Percentiles rank a stretch among this genome's conserved stretches.
phyloP scores from a whole-genome alignment of 1,140 invertebrate genomes.

The Apolygus lucorum region DNA sequence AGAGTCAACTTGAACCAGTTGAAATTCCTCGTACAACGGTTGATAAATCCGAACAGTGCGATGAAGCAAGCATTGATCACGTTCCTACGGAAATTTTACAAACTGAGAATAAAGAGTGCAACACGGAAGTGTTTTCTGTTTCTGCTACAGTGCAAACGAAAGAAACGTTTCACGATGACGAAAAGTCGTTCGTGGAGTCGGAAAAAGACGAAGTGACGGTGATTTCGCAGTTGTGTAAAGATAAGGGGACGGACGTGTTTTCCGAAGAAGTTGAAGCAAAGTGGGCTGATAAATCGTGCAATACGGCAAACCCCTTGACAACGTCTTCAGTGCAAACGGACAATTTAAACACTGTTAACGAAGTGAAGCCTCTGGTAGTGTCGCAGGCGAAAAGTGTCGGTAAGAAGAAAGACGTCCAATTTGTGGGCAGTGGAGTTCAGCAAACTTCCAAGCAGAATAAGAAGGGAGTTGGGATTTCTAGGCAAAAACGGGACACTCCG shows the following conservation, averaged over 20 bases:
- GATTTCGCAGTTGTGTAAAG: background rate
- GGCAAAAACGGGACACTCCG: conserved; percentile 10
- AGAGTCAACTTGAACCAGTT: background rate
- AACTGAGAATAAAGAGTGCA: conserved; percentile 18
- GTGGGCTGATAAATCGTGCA: conserved; percentile 21
- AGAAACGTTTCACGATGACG: background rate
- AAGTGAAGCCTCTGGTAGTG: background rate
- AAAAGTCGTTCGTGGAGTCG: background rate
- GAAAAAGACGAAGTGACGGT: background rate
- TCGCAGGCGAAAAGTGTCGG: background rate
- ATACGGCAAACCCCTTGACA: conserved; percentile 11
- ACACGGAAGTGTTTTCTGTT: conserved; percentile 18
- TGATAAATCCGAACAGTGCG: conserved; percentile 2
- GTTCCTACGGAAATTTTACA: conserved; percentile 4
- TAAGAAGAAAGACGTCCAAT: conserved; percentile 15
- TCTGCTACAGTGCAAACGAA: conserved; percentile 13
- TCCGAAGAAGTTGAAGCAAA: background rate
- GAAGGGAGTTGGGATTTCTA: conserved; percentile 3
- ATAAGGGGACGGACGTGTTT: background rate
- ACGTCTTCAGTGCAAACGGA: conserved; percentile 15
- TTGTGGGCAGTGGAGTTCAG: background rate
- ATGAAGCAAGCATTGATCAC: background rate
- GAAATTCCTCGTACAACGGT: background rate
- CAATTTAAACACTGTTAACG: background rate
- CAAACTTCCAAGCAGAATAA: background rate